Conservation (phyloP, 2,888 invertebrate species). For the Diplazon laetatorius region DNA sequence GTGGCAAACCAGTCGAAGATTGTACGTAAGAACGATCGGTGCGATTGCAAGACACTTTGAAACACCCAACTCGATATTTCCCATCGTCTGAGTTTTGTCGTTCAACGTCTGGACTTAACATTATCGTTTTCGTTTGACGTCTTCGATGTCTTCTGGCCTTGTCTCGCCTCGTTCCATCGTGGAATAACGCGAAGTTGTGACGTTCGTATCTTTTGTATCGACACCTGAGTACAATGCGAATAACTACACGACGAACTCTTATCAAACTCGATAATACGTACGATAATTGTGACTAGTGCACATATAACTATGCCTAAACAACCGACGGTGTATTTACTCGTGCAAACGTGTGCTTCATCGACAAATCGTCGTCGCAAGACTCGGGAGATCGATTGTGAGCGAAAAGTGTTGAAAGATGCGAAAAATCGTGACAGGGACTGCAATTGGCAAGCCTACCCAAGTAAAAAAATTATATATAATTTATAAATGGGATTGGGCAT, state of each 20-base stretch:
- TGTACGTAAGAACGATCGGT: conserved; percentile 2
- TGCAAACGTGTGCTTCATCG: conserved; percentile 12
- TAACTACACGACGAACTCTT: conserved; percentile 5
- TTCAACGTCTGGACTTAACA: too few species aligned
- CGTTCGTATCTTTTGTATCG: conserved; percentile 8
- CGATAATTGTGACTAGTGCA: conserved; percentile 1
- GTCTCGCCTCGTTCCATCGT: not conserved
- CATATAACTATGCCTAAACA: not conserved
- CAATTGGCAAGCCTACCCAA: too few species aligned
- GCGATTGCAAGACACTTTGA: too few species aligned
- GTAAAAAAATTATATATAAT: too few species aligned
- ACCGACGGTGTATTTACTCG: conserved; percentile 3
- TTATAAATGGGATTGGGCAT: too few species aligned
- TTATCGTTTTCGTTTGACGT: not conserved
- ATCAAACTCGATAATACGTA: conserved; percentile 37
- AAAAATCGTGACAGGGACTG: too few species aligned
- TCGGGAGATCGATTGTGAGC: too few species aligned
- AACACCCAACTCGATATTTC: too few species aligned
- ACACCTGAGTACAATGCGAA: not conserved
- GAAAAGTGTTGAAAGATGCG: too few species aligned
- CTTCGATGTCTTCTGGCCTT: not conserved
- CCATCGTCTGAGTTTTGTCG: not conserved
- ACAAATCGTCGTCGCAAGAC: too few species aligned
- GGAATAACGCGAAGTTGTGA: not conserved
- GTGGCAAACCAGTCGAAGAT: conserved; percentile 14